Conservation (phyloP, 2,888 invertebrate genomes). For the Cheilosia soror region DNA sequence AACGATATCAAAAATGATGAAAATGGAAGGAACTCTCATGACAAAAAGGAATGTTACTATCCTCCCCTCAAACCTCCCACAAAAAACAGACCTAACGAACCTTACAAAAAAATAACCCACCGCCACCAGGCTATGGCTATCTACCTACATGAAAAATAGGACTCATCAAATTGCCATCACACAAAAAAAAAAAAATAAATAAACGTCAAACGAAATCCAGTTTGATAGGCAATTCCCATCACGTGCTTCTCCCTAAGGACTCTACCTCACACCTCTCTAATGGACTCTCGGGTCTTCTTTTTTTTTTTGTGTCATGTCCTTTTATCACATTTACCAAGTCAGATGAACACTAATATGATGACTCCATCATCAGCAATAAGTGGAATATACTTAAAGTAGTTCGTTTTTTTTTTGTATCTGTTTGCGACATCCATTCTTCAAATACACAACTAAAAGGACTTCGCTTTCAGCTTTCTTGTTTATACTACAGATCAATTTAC, state of each 20-base stretch:
- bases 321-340: conserved; percentile 1
- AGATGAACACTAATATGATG: conserved; percentile 10
- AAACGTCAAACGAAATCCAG: conserved; percentile 19
- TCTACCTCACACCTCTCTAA: not conserved
- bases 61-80: not conserved
- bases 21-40: not conserved
- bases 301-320: not conserved
- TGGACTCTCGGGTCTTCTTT: not conserved
- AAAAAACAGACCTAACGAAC: not conserved
- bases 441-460: conserved; percentile 6
- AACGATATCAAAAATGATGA: not conserved
- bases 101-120: conserved; percentile 1
- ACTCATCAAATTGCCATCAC: conserved; percentile 2
- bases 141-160: not conserved
- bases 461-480: not conserved
- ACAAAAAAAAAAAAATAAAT: not conserved
- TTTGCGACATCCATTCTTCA: not conserved
- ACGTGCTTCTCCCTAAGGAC: conserved; percentile 7
- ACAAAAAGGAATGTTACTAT: not conserved
- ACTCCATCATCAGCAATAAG: conserved; percentile 20
- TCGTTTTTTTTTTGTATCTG: not conserved
- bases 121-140: not conserved
- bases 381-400: conserved; percentile 3
- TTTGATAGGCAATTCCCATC: conserved; percentile 21
- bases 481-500: conserved; percentile 39